These are phyloP conservation scores for Hippocampus comes DNA, from an alignment of 2,113 vertebrate genomes.

Conservation along the genomic window DNA sequence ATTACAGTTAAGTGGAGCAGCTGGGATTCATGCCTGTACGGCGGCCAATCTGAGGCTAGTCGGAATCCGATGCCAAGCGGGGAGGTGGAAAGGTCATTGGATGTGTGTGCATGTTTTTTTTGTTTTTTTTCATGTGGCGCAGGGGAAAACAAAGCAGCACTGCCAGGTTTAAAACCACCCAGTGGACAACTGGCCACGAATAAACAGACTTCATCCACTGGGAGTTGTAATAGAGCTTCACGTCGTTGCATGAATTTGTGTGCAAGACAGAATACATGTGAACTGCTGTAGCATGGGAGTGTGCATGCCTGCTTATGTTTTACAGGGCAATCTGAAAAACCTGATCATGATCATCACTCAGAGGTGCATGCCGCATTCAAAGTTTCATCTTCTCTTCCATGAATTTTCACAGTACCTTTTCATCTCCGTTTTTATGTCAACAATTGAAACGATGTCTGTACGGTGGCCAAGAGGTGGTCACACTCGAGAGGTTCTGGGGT, in stretches of 20 bases:
- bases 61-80: constrained; percentile 42
- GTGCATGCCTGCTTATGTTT: constrained; percentile 8
- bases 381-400: constrained; percentile 27
- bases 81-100: constrained; percentile 45
- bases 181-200: constrained; percentile 56
- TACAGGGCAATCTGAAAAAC: neutral
- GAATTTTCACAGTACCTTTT: constrained; percentile 40
- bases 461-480: too few species aligned
- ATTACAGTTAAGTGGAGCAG: constrained; percentile 49
- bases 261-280: neutral
- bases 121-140: constrained; percentile 29
- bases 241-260: neutral
- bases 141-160: constrained; percentile 48
- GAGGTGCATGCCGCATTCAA: neutral
- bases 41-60: constrained; percentile 38
- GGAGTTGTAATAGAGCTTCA: constrained; percentile 31
- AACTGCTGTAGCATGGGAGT: neutral
- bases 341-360: constrained; percentile 29
- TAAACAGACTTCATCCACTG: constrained; percentile 49
- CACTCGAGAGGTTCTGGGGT: too few species aligned
- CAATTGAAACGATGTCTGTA: too few species aligned
- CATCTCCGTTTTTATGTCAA: too few species aligned
- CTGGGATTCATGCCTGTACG: constrained; percentile 31
- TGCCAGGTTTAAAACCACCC: constrained; percentile 55
- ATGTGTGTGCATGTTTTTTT: constrained; percentile 24